A percentile compares a stretch with the other conserved stretches of the same genome.
These are phyloP conservation scores for Sinocyclocheilus anophthalmus DNA, from an alignment of 2,113 vertebrate species.

Conservation along the genomic window DNA sequence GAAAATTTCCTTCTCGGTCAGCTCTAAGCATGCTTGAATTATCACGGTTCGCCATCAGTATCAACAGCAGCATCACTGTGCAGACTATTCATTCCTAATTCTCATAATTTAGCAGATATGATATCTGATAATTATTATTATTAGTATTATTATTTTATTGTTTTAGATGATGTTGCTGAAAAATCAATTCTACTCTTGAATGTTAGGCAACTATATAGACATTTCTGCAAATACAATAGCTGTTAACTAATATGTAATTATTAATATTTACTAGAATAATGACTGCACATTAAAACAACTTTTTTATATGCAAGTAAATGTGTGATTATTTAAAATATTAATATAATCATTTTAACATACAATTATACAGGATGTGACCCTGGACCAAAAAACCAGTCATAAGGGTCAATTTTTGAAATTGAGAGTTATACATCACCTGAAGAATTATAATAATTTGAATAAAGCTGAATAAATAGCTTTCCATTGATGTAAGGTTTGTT, in stretches of 20 bases:
- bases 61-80: neutral
- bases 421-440: too few relatives aligned
- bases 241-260: neutral
- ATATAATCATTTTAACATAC: neutral
- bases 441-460: too few relatives aligned
- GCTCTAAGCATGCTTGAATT: neutral
- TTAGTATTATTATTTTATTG: neutral
- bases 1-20: neutral
- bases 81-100: neutral
- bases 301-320: neutral
- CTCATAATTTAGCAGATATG: neutral
- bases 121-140: neutral
- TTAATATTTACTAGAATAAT: neutral
- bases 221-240: neutral
- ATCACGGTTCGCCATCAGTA: neutral
- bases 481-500: neutral
- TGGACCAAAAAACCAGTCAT: too few relatives aligned
- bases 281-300: neutral
- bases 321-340: neutral
- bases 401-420: too few relatives aligned
- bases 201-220: neutral
- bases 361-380: neutral
- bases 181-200: neutral
- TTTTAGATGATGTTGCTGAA: neutral
- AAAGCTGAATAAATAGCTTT: too few relatives aligned